These are phyloP conservation scores for Paratrypauchen microcephalus DNA, from an alignment of 2,797 vertebrate genomes.

Conservation along the genomic window DNA sequence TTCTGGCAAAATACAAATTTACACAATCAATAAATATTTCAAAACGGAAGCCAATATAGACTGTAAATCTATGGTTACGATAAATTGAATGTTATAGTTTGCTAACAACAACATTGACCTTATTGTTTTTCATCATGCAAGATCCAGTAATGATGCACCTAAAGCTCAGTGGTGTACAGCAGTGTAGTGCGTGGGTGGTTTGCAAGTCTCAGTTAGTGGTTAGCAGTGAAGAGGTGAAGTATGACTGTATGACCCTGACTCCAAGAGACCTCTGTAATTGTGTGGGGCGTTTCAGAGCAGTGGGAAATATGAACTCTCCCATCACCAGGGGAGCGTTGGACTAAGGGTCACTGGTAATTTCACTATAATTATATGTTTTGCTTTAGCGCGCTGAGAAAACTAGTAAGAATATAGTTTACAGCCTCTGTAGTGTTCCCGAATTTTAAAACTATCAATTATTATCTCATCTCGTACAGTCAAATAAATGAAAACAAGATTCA, in stretches of 20 bases:
- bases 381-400: no score
- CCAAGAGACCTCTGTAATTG: conserved; percentile 1
- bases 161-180: background rate
- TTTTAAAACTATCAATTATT: no score
- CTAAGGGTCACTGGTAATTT: background rate
- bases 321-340: background rate
- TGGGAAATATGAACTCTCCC: background rate
- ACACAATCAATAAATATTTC: no score
- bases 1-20: no score
- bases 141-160: background rate
- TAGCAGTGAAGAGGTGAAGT: background rate
- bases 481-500: no score
- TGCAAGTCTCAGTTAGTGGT: background rate
- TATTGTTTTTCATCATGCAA: background rate
- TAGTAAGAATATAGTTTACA: no score
- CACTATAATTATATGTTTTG: background rate
- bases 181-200: background rate
- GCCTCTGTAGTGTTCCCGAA: no score
- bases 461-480: no score
- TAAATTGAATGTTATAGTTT: background rate
- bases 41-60: no score
- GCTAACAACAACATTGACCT: background rate
- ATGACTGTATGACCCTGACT: background rate
- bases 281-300: background rate
- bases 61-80: no score